phyloP scores from a whole-genome alignment of 2,888 invertebrate species.

The Adela reaumurella region DNA sequence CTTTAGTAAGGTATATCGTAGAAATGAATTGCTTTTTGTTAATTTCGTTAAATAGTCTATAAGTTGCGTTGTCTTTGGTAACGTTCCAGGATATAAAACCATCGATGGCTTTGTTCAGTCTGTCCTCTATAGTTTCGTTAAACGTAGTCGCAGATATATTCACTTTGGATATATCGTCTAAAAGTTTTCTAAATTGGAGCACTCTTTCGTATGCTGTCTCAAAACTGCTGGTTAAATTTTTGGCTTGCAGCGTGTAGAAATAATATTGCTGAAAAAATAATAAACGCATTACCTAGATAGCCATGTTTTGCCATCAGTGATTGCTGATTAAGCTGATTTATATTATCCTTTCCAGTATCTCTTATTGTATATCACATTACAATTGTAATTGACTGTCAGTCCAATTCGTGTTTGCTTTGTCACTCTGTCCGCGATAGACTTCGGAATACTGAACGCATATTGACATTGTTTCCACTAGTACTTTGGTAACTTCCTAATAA shows the following conservation, averaged over 20 bases:
- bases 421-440: too few species aligned
- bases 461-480: too few species aligned
- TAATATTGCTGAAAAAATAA: constrained; percentile 43
- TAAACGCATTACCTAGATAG: too few species aligned
- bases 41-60: constrained; percentile 25
- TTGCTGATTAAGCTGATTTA: too few species aligned
- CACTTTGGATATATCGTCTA: constrained; percentile 22
- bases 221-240: constrained; percentile 29
- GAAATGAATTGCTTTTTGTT: constrained; percentile 29
- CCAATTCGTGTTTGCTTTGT: too few species aligned
- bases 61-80: constrained; percentile 22
- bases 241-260: constrained; percentile 26
- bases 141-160: constrained; percentile 20
- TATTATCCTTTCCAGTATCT: too few species aligned
- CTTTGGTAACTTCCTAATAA: too few species aligned
- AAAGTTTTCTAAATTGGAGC: constrained; percentile 19
- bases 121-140: constrained; percentile 22
- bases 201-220: constrained; percentile 26
- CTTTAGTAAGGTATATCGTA: constrained; percentile 30
- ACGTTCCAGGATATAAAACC: constrained; percentile 26
- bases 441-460: too few species aligned
- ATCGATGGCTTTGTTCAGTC: constrained; percentile 26
- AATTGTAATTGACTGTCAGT: too few species aligned
- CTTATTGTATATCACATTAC: too few species aligned
- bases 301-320: too few species aligned